Evolutionary conservation across 92 coral and sea anemone species (phyloP), one percentile per base, ranked within the genome.

Genomic region (Paramuricea clavata): DNA sequence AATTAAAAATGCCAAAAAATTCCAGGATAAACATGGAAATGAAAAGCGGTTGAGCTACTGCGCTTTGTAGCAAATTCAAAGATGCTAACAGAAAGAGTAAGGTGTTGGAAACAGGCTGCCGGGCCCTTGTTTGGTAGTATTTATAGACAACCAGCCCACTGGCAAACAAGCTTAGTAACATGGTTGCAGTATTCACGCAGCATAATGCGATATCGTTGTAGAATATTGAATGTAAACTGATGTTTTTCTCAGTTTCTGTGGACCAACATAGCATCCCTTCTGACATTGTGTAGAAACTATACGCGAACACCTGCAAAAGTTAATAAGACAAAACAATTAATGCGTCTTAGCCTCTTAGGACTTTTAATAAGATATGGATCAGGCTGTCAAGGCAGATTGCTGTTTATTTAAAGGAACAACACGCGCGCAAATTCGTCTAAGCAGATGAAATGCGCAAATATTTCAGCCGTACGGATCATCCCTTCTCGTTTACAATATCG

Each of bases 81-180:
- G 27, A 21, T 19, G 76, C 76, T n/a, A 70, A 30, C 2, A 70
- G 21, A 35, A 70, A 70, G 0, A 70, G 76, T 19, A 70, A 43
- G 6, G 76, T 70, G 26, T 70, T 70, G 19, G 76, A 70, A 26
- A 70, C 49, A 43, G 76, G 49, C 49, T 70, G 76, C 1, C 76
- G 76, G 11, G 50, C 7, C 25, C 76, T 70, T 11, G 76, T 33
- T 7, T 12, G 21, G 49, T 33, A 34, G 26, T 34, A 70, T 43
- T 19, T 43, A 19, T 39, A 70, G 2, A 70, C 47, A 8, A 70
- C 52, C 11, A 34, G 33, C 0, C 50, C 26, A 26, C 33, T 70
- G 1, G 44, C 49, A 34, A 35, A 10, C 44, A 70, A 21, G 76
- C 33, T 70, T 19, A 70, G 76, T 21, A 70, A 6, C 8, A 70